These are phyloP conservation scores for Sylvia atricapilla DNA, from an alignment of 2,113 vertebrate genomes.

Conservation along the genomic window DNA sequence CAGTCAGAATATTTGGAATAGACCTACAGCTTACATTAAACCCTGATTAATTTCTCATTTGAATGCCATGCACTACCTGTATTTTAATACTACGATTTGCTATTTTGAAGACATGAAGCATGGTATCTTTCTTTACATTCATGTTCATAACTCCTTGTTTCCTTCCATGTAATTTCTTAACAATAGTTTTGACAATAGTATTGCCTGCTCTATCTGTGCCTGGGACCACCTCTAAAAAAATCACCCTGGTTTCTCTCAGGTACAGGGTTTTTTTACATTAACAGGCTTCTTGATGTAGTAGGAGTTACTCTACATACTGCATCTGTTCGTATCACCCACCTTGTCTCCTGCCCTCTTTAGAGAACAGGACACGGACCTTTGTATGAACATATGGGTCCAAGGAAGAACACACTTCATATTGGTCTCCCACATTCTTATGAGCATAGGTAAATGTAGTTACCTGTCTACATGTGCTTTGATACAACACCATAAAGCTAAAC, in stretches of 20 bases:
- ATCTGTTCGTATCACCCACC: fast-evolving
- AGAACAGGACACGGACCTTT: not conserved
- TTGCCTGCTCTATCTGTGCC: not conserved
- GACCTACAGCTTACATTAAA: not conserved
- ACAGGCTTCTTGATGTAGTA: not conserved
- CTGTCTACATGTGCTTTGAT: not conserved
- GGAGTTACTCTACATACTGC: not conserved
- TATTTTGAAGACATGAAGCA: not conserved
- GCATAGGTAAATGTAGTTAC: not conserved
- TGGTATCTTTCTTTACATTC: not conserved
- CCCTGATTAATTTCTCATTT: not conserved
- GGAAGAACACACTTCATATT: not conserved
- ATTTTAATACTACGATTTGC: not conserved
- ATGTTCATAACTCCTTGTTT: not conserved
- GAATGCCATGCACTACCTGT: not conserved
- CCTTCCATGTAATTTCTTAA: not conserved
- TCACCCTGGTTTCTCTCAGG: not conserved
- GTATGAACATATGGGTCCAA: not conserved
- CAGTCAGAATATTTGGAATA: not conserved
- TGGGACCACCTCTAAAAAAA: not conserved
- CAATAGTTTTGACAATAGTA: not conserved
- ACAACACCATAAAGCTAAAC: not conserved
- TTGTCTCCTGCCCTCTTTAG: not conserved
- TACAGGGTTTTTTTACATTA: not conserved
- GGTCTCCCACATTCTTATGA: not conserved